Evolutionary conservation across 1,140 invertebrate genomes (phyloP).

Genomic region (Drosophila fuyamai): DNA sequence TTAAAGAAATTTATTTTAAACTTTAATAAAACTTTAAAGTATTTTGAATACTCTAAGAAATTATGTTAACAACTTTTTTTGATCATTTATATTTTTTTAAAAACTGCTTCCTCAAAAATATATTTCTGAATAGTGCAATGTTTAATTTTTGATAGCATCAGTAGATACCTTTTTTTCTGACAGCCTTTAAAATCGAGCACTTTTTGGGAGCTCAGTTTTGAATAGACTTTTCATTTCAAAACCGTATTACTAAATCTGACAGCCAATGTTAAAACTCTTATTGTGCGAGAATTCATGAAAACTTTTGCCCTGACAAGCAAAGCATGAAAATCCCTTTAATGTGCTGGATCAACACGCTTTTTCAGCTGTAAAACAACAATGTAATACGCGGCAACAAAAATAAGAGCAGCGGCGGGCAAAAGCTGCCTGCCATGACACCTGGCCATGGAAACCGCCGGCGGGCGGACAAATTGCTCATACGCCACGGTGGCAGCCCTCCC

Average conservation of each 20-base stretch:
- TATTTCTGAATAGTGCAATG: too few species aligned
- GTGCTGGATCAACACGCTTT: slow-evolving; percentile 8
- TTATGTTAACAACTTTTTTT: too few species aligned
- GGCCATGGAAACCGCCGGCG: slow-evolving; percentile 14
- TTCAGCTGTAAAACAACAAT: slow-evolving; percentile 27
- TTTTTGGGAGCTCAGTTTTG: too few species aligned
- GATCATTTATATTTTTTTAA: too few species aligned
- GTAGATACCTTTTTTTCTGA: too few species aligned
- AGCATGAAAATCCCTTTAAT: slow-evolving; percentile 40
- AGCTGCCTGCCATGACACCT: slow-evolving; percentile 24
- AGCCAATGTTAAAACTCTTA: slow-evolving; percentile 11
- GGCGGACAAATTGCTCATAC: slow-evolving; percentile 44
- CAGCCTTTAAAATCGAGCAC: too few species aligned
- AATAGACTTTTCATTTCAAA: background rate
- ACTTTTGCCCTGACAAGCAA: slow-evolving; percentile 30
- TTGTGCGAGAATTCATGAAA: slow-evolving; percentile 15
- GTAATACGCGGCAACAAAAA: slow-evolving; percentile 9
- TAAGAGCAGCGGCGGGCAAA: background rate
- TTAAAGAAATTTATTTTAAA: too few species aligned
- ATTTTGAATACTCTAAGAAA: too few species aligned
- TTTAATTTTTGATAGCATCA: too few species aligned
- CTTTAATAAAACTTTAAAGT: too few species aligned
- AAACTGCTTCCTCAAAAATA: too few species aligned
- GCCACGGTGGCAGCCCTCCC: slow-evolving; percentile 19
- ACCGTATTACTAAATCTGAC: slow-evolving; percentile 19